These are phyloP conservation scores for Acestrorhynchus altus DNA, from an alignment of 2,797 vertebrate species.

Conservation along the genomic window DNA sequence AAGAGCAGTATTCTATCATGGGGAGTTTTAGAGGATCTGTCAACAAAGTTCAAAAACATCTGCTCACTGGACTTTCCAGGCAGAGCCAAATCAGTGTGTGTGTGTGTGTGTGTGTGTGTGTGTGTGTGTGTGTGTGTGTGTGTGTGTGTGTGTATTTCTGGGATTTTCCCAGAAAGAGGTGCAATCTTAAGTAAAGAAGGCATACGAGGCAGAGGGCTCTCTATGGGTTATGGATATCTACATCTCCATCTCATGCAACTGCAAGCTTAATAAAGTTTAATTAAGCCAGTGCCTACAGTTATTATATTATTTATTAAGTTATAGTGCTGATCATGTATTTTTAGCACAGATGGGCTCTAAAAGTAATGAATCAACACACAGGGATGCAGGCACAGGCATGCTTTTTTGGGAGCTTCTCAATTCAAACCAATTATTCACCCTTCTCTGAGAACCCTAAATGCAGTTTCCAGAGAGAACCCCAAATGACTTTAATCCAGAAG, in stretches of 20 bases:
- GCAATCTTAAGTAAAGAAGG: neutral
- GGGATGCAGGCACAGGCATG: constrained; percentile 1
- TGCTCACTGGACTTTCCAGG: constrained; percentile 51
- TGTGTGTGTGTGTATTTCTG: constrained; percentile 8
- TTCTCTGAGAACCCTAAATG: neutral
- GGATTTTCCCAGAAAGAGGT: constrained; percentile 34
- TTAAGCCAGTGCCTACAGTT: neutral
- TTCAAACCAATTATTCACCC: neutral
- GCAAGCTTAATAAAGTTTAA: neutral
- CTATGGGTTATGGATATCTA: neutral
- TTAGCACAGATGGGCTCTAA: neutral
- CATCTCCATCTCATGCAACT: neutral
- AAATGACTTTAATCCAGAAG: neutral
- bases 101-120: constrained; percentile 21
- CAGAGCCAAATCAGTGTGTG: constrained; percentile 14
- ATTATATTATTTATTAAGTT: neutral
- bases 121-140: constrained; percentile 19
- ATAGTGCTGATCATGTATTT: neutral
- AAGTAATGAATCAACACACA: neutral
- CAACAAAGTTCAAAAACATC: constrained; percentile 17
- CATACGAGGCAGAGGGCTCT: neutral
- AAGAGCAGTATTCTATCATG: constrained; percentile 21
- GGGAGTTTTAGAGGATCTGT: constrained; percentile 28
- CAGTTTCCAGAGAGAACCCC: neutral
- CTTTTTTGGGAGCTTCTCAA: neutral